Base-by-base conservation (phyloP, 2,888 invertebrate genomes). In the Invenusta paracnida region DNA sequence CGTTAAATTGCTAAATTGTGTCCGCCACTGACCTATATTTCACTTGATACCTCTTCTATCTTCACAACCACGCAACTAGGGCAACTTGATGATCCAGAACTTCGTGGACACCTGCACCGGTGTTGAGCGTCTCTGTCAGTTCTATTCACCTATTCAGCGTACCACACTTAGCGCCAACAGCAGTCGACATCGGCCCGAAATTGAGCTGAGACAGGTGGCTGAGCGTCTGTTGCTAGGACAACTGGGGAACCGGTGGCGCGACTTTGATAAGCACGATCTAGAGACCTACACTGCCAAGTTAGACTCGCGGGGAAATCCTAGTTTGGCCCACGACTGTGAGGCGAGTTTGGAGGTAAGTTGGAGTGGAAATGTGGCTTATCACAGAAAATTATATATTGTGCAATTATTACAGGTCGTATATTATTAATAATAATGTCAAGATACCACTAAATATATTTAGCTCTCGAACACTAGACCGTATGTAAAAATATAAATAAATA, bases 51-150 rank as follows among this genome's bases (percentile, higher is more conserved):
- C n/a, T n/a, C n/a, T n/a, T n/a, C n/a, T n/a, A n/a, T n/a, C n/a
- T n/a, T n/a, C n/a, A n/a, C n/a, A n/a, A n/a, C n/a, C n/a, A n/a
- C n/a, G n/a, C n/a, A n/a, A n/a, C n/a, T n/a, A 73, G 73, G 23
- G 73, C 25, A 73, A 73, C 73, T 23, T 73, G 73, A 73, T 73
- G 73, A 73, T 73, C 73, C 73, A 73, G 27, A 73, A 73, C 73
- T 73, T 73, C 73, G 73, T 73, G 73, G 73, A 73, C 27, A 73
- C 73, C 73, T 73, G 73, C 27, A 73, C 73, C 2, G 73, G 73
- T 2, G 73, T 73, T 2, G 73, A 73, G 27, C 73, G 73, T 23
- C 73, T 73, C 73, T 73, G 73, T 23, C 73, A 73, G 27, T 5
- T 73, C 27, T 73, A 73, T 23, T 13, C 2, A 2, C 73, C 11